Evolutionary conservation across 2,888 invertebrate genomes (phyloP), one percentile per base, ranked within the genome.

Genomic region (Physocephala rufipes): DNA sequence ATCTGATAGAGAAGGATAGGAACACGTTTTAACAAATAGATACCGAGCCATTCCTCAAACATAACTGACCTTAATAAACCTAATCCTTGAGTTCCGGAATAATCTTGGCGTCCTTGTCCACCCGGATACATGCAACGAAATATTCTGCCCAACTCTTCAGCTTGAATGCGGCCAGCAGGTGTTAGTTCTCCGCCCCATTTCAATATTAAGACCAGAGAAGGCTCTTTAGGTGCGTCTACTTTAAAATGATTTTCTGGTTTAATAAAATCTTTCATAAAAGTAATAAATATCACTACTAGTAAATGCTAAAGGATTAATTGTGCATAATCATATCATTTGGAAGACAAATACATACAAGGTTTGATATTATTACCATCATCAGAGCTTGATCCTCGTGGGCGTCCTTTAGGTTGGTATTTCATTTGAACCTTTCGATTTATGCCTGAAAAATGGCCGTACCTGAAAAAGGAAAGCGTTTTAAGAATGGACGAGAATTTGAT

Each of bases 161-260:
- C 98, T 87, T 99, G 98, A 72, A 96, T 95, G 76, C 97, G 91
- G 2, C 99, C 99, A 1, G 98, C 98, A 0, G 98, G 97, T 9
- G 99, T 99, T 82, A 99, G 88, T 87, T 99, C 99, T 61, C 99
- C 99, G 74, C 99, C 99, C 99, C 99, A 99, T 88, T 99, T 99
- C 75, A 99, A 88, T 75, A 99, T 99, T 77, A 99, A 88, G 69
- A 99, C 95, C 73, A 99, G 88, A 0, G 97, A 97, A 0, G 99
- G 97, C 79, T 97, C 96, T 53, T 94, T 92, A 2, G 94, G 93
- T 73, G 90, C 90, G 86, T 96, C 95, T 91, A 89, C 78, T 80
- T 78, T 49, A 74, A 43, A 69, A 63, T 49, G 24, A n/a, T 30
- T 36, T 36, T 36, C 36, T 36, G 9, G 43, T 28, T 70, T 71